A percentile compares a stretch with the other conserved stretches of the same genome.
Evolutionary conservation across 2,797 vertebrate genomes (phyloP).

Genomic region (Morelia viridis): DNA sequence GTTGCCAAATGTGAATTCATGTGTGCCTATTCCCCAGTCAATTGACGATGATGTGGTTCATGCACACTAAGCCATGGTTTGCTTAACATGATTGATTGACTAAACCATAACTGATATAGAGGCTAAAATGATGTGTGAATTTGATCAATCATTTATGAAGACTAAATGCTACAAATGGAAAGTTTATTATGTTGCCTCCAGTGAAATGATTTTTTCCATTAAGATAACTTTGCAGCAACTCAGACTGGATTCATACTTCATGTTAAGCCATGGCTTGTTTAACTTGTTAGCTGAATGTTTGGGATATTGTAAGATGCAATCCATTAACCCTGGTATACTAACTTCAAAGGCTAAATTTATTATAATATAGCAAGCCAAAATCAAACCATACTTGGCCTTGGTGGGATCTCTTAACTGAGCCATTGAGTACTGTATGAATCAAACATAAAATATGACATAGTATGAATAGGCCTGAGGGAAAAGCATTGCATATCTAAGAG

Average conservation of each 20-base stretch:
- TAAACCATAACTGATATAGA: neutral
- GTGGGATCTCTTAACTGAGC: neutral
- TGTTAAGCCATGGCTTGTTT: neutral
- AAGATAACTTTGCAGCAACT: neutral
- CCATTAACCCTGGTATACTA: neutral
- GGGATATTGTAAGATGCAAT: neutral
- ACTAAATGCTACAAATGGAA: neutral
- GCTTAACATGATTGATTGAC: neutral
- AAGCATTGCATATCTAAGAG: neutral
- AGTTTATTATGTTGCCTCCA: neutral
- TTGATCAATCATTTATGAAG: neutral
- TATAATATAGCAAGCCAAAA: neutral
- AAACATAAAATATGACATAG: neutral
- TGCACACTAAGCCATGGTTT: neutral
- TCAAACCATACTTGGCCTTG: neutral
- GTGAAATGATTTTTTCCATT: neutral
- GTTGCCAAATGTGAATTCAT: neutral
- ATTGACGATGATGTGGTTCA: neutral
- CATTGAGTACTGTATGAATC: neutral
- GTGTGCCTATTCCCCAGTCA: neutral
- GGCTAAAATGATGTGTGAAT: neutral
- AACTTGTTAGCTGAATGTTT: neutral
- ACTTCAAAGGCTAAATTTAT: neutral
- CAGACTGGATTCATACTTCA: neutral
- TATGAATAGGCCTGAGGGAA: neutral